These are phyloP conservation scores for Masticophis lateralis DNA, from an alignment of 2,797 vertebrate species.

Conservation along the genomic window DNA sequence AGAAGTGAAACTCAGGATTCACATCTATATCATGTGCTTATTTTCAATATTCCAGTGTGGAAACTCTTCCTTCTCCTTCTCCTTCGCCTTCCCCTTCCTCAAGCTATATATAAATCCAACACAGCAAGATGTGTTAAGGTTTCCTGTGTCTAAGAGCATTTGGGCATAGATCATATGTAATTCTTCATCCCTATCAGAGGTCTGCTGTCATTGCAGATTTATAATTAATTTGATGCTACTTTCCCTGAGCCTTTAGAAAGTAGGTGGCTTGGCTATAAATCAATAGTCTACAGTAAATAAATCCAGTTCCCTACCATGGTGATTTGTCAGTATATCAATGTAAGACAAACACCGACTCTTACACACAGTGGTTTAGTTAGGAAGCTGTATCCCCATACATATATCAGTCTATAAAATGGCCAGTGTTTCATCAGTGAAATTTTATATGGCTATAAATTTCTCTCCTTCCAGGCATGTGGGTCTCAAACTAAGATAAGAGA, in stretches of 20 bases:
- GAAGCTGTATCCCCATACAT: not conserved
- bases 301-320: not conserved
- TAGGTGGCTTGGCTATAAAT: not conserved
- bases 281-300: not conserved
- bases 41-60: not conserved
- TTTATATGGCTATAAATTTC: not conserved
- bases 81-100: not conserved
- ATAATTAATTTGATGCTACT: not conserved
- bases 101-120: not conserved
- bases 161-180: not conserved
- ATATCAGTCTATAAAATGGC: not conserved
- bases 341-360: not conserved
- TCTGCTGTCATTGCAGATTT: not conserved
- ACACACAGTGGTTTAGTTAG: not conserved
- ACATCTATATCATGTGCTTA: not conserved
- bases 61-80: not conserved
- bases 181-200: not conserved
- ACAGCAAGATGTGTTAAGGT: not conserved
- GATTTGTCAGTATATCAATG: not conserved
- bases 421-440: not conserved
- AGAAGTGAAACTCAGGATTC: not conserved
- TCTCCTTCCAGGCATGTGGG: not conserved
- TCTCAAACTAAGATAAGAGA: constrained; percentile 20
- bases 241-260: not conserved
- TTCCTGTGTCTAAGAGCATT: not conserved